Percentiles rank a stretch among this genome's conserved stretches.
phyloP scores from a whole-genome alignment of 2,888 invertebrate species.

The Dasypogon diadema region DNA sequence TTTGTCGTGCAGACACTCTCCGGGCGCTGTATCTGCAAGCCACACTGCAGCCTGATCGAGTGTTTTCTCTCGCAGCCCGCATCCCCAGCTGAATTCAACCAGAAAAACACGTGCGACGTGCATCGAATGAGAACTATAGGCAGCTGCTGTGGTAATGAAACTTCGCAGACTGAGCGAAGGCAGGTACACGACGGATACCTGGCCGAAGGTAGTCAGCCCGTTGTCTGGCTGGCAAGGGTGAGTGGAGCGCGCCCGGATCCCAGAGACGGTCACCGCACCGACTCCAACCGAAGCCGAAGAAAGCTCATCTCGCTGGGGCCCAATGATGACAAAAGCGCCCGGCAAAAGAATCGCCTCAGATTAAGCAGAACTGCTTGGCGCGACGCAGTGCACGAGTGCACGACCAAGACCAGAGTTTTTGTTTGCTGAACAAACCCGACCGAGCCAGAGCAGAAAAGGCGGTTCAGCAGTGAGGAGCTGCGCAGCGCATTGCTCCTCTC shows the following conservation, averaged over 20 bases:
- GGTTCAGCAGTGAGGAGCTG: not conserved
- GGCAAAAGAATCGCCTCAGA: too few species aligned
- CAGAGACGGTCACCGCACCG: not conserved
- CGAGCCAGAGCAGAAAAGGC: not conserved
- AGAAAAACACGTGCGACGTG: constrained; percentile 34
- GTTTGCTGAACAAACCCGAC: not conserved
- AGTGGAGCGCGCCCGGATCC: not conserved
- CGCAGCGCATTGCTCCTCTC: constrained; percentile 28
- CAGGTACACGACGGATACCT: not conserved
- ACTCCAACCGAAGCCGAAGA: not conserved
- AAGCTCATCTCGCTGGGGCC: constrained; percentile 5
- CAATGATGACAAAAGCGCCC: too few species aligned
- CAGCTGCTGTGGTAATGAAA: not conserved
- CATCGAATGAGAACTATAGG: not conserved
- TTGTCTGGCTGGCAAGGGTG: constrained; percentile 15
- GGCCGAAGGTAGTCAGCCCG: not conserved
- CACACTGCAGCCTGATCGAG: too few species aligned
- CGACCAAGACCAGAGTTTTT: too few species aligned
- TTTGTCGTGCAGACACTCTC: not conserved
- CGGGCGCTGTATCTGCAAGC: not conserved
- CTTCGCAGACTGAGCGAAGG: not conserved
- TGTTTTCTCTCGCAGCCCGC: not conserved
- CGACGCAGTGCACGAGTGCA: not conserved
- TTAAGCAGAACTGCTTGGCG: too few species aligned
- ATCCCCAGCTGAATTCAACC: not conserved